Base-by-base conservation (phyloP, 1,140 invertebrate genomes). In the Drepana arcuata region DNA sequence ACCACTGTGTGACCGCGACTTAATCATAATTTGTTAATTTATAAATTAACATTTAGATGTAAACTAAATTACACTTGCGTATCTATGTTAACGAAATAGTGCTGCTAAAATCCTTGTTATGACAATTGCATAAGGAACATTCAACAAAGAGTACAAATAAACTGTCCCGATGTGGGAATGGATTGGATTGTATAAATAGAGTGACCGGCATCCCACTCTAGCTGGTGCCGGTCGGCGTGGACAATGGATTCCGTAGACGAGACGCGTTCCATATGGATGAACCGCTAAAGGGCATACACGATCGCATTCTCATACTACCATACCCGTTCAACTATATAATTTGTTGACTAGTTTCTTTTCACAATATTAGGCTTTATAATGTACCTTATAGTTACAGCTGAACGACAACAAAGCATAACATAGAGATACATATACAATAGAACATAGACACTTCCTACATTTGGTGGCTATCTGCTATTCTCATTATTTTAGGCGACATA, bases 201-300 rank as follows among this genome's bases (percentile, higher is more conserved):
- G 23, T 43, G 47, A 25, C 31, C 48, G 58, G 56, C 52, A 52
- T 58, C 41, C 50, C 26, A 10, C 24, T 10, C 6, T 5, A 39
- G 48, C 30, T 49, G 52, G 40, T 39, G 43, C 44, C 53, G 32
- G 34, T 32, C 38, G 42, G 18, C 62, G 53, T 61, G 68, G 69
- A 78, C 77, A 77, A 81, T 77, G 70, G 68, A 78, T 72, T 70
- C 66, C 70, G 57, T 62, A 66, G 65, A 67, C 62, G 52, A 69
- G 70, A 68, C 73, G 55, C 56, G 64, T 71, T 78, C 66, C 72
- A 78, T 81, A 74, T 77, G 73, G 72, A 71, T 74, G 66, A 63
- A 59, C 62, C 51, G 52, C 41, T 61, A 70, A 70, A 78, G 69
- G 62, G 64, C 55, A 67, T 41, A 48, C 39, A 56, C 55, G 50